Percentiles rank a stretch among this genome's conserved stretches.
These are phyloP conservation scores for Coregonus sp. DNA, from an alignment of 2,797 vertebrate species.

Conservation along the genomic window DNA sequence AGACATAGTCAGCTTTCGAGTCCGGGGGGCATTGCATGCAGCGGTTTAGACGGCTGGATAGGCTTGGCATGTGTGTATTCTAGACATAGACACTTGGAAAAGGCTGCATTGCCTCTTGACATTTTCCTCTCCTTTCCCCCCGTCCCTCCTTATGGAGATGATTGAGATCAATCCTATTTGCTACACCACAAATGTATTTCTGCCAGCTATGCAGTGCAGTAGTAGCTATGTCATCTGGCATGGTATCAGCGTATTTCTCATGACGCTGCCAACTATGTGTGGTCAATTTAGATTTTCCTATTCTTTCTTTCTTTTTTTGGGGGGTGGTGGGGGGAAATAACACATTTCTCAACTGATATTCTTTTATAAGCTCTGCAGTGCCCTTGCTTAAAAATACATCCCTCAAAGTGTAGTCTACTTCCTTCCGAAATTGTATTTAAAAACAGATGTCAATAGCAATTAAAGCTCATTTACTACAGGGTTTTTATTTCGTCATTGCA, in stretches of 20 bases:
- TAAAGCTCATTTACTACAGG: slow-evolving; percentile 34
- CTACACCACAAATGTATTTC: slow-evolving; percentile 31
- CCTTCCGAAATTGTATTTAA: slow-evolving; percentile 31
- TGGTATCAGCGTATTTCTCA: background rate
- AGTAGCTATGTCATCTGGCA: slow-evolving; percentile 33
- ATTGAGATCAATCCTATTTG: slow-evolving; percentile 39
- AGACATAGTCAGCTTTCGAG: slow-evolving; percentile 25
- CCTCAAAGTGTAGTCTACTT: slow-evolving; percentile 5
- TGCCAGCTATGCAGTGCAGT: slow-evolving; percentile 32
- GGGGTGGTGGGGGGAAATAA: slow-evolving; percentile 20
- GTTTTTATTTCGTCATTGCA: slow-evolving; percentile 28
- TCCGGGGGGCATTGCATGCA: slow-evolving; percentile 40
- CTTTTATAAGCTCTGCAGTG: slow-evolving; percentile 26
- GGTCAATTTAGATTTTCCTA: slow-evolving; percentile 31
- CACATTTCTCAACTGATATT: slow-evolving; percentile 29
- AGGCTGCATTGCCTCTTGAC: slow-evolving; percentile 32
- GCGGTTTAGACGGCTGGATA: slow-evolving; percentile 24
- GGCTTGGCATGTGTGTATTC: slow-evolving; percentile 2
- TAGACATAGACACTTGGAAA: slow-evolving; percentile 35
- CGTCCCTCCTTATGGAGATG: slow-evolving; percentile 26
- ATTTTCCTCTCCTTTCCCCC: background rate
- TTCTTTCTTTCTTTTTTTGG: slow-evolving; percentile 3
- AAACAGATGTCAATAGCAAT: slow-evolving; percentile 41
- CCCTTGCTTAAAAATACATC: background rate
- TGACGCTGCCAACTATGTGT: slow-evolving; percentile 27